Percentiles rank a stretch among this genome's conserved stretches.
Conservation (phyloP, 64 coral and sea anemone genomes). For the Pocillopora verrucosa region DNA sequence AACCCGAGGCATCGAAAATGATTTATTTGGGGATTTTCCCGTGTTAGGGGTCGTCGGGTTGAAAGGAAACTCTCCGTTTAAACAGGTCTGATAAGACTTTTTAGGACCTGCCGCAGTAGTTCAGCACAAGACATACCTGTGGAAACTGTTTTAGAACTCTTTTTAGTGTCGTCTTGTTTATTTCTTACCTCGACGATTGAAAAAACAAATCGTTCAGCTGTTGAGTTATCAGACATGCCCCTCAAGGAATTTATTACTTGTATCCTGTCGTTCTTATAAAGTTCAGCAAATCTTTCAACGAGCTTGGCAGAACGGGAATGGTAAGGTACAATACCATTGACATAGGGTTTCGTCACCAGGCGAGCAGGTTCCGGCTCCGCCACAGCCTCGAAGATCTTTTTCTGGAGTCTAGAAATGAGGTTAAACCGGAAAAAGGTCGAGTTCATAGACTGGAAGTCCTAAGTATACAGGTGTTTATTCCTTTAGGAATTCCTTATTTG, state of each 20-base stretch:
- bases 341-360: constrained; percentile 43
- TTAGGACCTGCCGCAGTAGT: too few species aligned
- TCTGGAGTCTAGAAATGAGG: constrained; percentile 59
- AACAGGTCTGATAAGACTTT: too few species aligned
- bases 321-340: constrained; percentile 2
- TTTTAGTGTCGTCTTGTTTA: background rate
- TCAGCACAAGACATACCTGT: too few species aligned
- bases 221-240: constrained; percentile 44
- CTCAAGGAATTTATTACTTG: constrained; percentile 53
- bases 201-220: constrained; percentile 69
- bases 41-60: too few species aligned
- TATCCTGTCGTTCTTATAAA: constrained; percentile 63
- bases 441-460: too few species aligned
- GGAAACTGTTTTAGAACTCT: too few species aligned
- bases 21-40: too few species aligned
- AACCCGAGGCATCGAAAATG: too few species aligned
- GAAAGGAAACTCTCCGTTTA: too few species aligned
- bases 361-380: constrained; percentile 33
- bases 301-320: constrained; percentile 50
- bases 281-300: constrained; percentile 61
- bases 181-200: constrained; percentile 63
- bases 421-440: background rate
- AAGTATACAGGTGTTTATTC: too few species aligned
- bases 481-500: too few species aligned
- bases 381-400: constrained; percentile 53